Evolutionary conservation across 2,888 invertebrate species (phyloP).

Genomic region (Pyralis farinalis): DNA sequence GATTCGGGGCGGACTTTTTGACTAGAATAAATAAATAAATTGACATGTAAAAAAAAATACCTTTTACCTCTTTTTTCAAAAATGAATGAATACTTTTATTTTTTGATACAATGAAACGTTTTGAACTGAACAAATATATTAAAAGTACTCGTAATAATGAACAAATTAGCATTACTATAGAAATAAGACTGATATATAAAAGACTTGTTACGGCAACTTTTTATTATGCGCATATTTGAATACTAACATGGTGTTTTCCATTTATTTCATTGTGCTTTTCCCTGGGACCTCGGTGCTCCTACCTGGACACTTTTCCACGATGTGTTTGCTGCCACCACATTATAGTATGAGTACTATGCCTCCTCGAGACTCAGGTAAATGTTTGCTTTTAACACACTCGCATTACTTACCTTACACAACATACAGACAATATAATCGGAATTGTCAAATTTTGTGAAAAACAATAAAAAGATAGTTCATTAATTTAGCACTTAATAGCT

Average conservation of each 20-base stretch:
- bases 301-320: constrained; percentile 17
- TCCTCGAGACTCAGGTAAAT: constrained; percentile 68
- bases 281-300: constrained; percentile 9
- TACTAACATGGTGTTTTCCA: constrained; percentile 25
- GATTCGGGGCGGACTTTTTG: too few species aligned
- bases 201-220: not conserved
- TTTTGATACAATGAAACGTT: too few species aligned
- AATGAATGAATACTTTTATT: too few species aligned
- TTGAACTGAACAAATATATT: too few species aligned
- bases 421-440: constrained; percentile 3
- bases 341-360: constrained; percentile 53
- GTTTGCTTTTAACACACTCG: constrained; percentile 33
- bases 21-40: too few species aligned
- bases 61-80: too few species aligned
- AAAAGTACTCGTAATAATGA: too few species aligned
- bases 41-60: too few species aligned
- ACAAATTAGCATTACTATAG: too few species aligned
- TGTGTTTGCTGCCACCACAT: constrained; percentile 17
- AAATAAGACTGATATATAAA: not conserved
- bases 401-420: constrained; percentile 21
- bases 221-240: constrained; percentile 1
- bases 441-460: not conserved
- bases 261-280: constrained; percentile 40
- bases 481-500: too few species aligned
- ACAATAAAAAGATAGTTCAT: too few species aligned